A percentile compares a stretch with the other conserved stretches of the same genome.
Evolutionary conservation across 2,797 vertebrate species (phyloP).

Genomic region (Danio albolineatus): DNA sequence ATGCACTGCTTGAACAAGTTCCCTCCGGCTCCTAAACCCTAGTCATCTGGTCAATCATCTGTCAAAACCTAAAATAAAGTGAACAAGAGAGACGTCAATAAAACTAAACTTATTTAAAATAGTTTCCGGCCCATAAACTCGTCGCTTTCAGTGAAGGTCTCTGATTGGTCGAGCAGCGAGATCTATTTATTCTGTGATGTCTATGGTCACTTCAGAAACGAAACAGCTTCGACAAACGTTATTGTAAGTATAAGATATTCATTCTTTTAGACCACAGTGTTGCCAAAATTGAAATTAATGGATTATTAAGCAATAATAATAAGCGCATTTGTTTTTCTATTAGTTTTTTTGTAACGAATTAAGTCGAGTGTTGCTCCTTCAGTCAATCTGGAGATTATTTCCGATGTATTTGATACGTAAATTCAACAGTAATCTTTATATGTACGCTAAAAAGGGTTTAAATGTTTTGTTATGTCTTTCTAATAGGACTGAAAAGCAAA

Average conservation of each 20-base stretch:
- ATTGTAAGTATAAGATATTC: background rate
- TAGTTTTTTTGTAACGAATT: background rate
- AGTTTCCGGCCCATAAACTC: no score
- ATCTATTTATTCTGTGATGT: background rate
- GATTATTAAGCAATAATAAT: no score
- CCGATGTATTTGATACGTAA: background rate
- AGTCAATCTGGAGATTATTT: background rate
- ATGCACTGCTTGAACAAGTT: background rate
- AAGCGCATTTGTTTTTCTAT: background rate
- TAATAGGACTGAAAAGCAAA: background rate
- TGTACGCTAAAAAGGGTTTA: background rate
- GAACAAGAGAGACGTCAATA: background rate
- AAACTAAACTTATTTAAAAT: background rate
- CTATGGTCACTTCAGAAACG: background rate
- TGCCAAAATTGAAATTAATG: no score
- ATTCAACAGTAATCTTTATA: no score
- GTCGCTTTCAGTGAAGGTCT: background rate
- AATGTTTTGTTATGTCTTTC: background rate
- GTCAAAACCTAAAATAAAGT: background rate
- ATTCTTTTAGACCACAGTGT: background rate
- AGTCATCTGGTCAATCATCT: background rate
- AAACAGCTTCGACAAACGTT: background rate
- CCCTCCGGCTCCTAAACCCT: background rate
- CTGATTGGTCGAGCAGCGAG: background rate
- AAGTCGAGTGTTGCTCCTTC: background rate